Evolutionary conservation across 2,113 vertebrate species (phyloP).

Genomic region (Vulpes ferrilata): DNA sequence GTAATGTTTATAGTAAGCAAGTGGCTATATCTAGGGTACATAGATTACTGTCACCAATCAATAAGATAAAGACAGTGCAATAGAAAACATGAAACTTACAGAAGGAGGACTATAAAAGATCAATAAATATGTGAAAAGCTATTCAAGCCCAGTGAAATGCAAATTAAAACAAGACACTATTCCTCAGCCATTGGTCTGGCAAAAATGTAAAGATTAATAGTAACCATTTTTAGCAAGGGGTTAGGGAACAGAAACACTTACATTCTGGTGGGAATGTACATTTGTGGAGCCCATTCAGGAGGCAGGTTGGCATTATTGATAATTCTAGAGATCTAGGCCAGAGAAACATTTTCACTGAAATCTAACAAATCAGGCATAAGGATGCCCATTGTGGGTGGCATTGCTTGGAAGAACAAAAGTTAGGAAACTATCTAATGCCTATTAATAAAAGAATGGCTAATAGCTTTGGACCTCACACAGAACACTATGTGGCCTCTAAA

Average conservation of each 20-base stretch:
- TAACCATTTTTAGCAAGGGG: not conserved
- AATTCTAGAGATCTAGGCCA: not conserved
- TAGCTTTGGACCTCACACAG: not conserved
- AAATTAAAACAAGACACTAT: conserved; percentile 32
- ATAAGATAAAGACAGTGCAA: not conserved
- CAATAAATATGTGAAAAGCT: not conserved
- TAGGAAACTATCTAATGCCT: not conserved
- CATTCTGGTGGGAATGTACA: no score
- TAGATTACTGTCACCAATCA: not conserved
- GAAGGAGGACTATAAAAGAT: not conserved
- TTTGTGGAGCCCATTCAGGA: not conserved
- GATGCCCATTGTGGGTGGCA: not conserved
- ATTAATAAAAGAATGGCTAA: not conserved
- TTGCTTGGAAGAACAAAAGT: not conserved
- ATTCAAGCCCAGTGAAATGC: not conserved
- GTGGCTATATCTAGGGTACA: not conserved
- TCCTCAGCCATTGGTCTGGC: not conserved
- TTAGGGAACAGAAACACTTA: not conserved
- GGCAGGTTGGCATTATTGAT: not conserved
- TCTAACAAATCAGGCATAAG: not conserved
- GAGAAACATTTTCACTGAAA: not conserved
- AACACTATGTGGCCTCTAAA: not conserved
- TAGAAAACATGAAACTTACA: not conserved
- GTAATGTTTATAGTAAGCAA: not conserved
- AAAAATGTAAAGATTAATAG: not conserved